A percentile compares a stretch with the other conserved stretches of the same genome.
These are phyloP conservation scores for Callipepla californica DNA, from an alignment of 2,113 vertebrate genomes.

Conservation along the genomic window DNA sequence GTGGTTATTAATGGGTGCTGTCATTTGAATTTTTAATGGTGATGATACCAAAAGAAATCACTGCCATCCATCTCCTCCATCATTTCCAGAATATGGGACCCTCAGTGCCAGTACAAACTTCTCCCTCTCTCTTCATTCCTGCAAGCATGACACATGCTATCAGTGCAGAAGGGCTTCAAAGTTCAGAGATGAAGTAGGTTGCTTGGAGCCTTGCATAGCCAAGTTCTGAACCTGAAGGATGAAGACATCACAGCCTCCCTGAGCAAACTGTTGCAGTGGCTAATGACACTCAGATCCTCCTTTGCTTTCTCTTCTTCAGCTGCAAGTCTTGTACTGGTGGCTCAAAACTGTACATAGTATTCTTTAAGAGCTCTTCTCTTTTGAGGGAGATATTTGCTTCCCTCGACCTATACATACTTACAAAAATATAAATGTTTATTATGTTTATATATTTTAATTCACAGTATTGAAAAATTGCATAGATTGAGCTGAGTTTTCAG, in stretches of 20 bases:
- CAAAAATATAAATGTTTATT: neutral
- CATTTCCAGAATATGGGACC: neutral
- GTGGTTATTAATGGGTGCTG: neutral
- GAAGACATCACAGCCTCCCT: neutral
- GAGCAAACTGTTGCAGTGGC: neutral
- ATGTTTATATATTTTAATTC: neutral
- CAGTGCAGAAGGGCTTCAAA: neutral
- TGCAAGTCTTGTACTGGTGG: neutral
- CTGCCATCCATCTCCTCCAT: neutral
- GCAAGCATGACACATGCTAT: neutral
- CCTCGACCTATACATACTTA: neutral
- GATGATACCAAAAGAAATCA: neutral
- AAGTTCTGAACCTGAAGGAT: neutral
- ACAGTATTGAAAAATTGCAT: neutral
- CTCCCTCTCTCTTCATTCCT: neutral
- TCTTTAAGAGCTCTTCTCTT: neutral
- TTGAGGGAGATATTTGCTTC: neutral
- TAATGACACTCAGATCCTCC: neutral
- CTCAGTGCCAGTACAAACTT: neutral
- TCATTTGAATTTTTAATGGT: neutral
- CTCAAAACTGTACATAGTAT: neutral
- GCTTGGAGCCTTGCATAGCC: neutral
- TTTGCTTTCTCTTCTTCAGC: neutral
- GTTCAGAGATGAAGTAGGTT: neutral
- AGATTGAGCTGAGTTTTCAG: neutral